Evolutionary conservation across 1,140 invertebrate genomes (phyloP).

Genomic region (Andrena cerasifolii): DNA sequence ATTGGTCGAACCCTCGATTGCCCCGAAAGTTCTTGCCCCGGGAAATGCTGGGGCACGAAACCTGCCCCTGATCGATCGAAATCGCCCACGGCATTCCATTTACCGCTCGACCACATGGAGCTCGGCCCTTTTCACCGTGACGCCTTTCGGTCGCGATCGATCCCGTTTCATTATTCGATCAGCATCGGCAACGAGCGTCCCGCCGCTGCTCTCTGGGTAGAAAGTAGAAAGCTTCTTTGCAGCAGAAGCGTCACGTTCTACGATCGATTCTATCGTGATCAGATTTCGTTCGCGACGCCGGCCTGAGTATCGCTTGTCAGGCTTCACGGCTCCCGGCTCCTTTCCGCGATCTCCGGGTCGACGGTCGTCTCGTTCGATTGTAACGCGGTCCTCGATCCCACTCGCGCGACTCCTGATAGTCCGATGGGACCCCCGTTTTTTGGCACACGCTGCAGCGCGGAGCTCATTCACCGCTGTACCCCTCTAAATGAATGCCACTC

Average conservation of each 20-base stretch:
- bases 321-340: neutral
- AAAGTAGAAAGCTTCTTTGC: too few species aligned
- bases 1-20: conserved; percentile 18
- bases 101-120: conserved; percentile 23
- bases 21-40: conserved; percentile 24
- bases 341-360: neutral
- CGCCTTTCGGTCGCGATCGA: conserved; percentile 33
- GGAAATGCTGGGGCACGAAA: conserved; percentile 16
- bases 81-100: conserved; percentile 37
- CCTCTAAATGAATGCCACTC: neutral
- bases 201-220: too few species aligned
- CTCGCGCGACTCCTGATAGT: too few species aligned
- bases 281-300: neutral
- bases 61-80: conserved; percentile 22
- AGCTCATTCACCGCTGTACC: neutral
- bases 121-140: conserved; percentile 6
- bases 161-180: neutral
- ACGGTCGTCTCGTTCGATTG: neutral
- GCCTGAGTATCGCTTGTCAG: neutral
- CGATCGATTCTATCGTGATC: conserved; percentile 17
- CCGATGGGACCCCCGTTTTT: neutral
- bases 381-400: neutral
- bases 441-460: neutral
- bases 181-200: neutral
- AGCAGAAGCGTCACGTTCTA: conserved; percentile 6